These are phyloP conservation scores for Podarcis raffonei DNA, from an alignment of 2,113 vertebrate species.

Conservation along the genomic window DNA sequence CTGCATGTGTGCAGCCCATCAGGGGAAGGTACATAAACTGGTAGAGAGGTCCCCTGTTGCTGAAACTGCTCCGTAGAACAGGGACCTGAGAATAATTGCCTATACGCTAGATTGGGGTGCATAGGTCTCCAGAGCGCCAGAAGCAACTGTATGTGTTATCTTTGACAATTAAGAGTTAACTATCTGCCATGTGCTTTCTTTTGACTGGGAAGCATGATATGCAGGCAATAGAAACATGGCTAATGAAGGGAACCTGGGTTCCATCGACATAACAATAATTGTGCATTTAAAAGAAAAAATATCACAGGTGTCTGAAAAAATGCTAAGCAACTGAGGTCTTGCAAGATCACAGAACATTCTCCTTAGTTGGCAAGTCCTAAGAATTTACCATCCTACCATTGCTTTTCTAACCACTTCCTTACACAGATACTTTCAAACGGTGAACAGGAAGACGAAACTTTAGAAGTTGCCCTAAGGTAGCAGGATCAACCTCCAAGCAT, in stretches of 20 bases:
- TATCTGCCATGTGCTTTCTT: too few relatives aligned
- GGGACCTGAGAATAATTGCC: too few relatives aligned
- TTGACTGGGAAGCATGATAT: background rate
- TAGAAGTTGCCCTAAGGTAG: slow-evolving; percentile 15
- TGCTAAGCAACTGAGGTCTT: background rate
- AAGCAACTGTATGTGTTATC: too few relatives aligned
- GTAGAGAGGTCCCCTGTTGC: too few relatives aligned
- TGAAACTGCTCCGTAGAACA: too few relatives aligned
- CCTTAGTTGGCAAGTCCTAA: background rate
- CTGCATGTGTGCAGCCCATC: too few relatives aligned
- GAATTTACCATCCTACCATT: background rate
- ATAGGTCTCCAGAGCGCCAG: too few relatives aligned
- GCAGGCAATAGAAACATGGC: background rate
- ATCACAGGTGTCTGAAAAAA: background rate
- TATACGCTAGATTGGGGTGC: too few relatives aligned
- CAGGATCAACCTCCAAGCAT: slow-evolving; percentile 26
- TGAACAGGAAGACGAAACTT: background rate
- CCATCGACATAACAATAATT: background rate
- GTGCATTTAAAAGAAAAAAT: background rate
- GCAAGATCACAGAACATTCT: background rate
- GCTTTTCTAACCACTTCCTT: background rate
- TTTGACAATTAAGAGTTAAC: too few relatives aligned
- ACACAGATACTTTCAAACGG: background rate
- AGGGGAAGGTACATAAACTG: too few relatives aligned
- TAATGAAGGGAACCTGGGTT: too few relatives aligned